Conservation (phyloP, 1,140 invertebrate species). For the Drusus annulatus region DNA sequence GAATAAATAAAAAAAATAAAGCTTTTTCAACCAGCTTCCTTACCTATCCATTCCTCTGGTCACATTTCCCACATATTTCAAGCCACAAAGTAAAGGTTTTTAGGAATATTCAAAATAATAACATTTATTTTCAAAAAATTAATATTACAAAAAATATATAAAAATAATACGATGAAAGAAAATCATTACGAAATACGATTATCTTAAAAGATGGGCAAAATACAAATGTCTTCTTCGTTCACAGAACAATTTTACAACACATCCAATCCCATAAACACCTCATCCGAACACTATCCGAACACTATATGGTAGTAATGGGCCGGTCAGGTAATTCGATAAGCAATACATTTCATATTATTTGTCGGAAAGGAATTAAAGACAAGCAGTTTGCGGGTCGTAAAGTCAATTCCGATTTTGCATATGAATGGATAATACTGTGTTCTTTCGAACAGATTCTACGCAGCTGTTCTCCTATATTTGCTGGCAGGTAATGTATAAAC, state of each 20-base stretch:
- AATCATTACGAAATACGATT: too few species aligned
- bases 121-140: too few species aligned
- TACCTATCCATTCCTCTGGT: too few species aligned
- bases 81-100: too few species aligned
- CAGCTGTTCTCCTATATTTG: neutral
- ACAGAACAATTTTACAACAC: neutral
- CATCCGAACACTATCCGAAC: neutral
- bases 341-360: conserved; percentile 30
- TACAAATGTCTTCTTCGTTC: too few species aligned
- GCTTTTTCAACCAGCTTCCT: too few species aligned
- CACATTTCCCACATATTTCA: too few species aligned
- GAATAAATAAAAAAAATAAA: too few species aligned
- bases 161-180: too few species aligned
- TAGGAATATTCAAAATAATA: too few species aligned
- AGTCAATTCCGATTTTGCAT: conserved; percentile 20
- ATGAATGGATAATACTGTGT: conserved; percentile 15
- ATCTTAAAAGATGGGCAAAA: too few species aligned
- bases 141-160: too few species aligned
- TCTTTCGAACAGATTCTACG: neutral
- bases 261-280: conserved; percentile 1
- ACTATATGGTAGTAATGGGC: neutral
- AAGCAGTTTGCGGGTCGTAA: conserved; percentile 1
- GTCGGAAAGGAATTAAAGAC: conserved; percentile 4
- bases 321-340: neutral
- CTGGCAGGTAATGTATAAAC: neutral